Evolutionary conservation across 2,113 vertebrate genomes (phyloP).

Genomic region (Sterna hirundo): DNA sequence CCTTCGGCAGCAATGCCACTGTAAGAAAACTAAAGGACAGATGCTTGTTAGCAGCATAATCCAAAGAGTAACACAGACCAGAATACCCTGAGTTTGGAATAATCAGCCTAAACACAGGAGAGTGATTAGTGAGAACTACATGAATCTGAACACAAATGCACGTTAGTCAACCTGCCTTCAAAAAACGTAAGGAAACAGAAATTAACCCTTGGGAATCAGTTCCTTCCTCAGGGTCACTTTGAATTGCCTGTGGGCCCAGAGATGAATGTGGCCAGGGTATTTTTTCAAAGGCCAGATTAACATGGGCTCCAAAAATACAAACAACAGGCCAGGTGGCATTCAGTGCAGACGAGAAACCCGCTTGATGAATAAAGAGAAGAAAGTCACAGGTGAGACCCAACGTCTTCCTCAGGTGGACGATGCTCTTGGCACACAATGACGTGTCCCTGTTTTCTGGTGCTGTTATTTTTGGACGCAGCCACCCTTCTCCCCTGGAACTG

Average conservation of each 20-base stretch:
- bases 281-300: background rate
- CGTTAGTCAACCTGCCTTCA: background rate
- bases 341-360: background rate
- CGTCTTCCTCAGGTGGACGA: background rate
- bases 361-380: background rate
- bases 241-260: background rate
- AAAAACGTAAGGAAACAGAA: background rate
- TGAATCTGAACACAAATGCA: background rate
- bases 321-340: background rate
- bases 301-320: background rate
- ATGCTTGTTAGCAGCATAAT: background rate
- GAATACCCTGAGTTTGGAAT: background rate
- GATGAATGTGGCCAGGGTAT: background rate
- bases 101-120: background rate
- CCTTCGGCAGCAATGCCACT: background rate
- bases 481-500: constrained; percentile 4
- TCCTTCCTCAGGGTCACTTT: background rate
- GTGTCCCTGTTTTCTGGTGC: background rate
- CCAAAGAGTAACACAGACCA: background rate
- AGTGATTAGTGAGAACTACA: background rate
- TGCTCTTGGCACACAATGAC: accelerated
- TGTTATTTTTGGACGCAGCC: background rate
- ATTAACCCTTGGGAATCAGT: background rate
- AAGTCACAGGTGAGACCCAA: background rate
- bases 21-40: background rate